These are phyloP conservation scores for Tineola bisselliella DNA, from an alignment of 2,888 invertebrate species.

Conservation along the genomic window DNA sequence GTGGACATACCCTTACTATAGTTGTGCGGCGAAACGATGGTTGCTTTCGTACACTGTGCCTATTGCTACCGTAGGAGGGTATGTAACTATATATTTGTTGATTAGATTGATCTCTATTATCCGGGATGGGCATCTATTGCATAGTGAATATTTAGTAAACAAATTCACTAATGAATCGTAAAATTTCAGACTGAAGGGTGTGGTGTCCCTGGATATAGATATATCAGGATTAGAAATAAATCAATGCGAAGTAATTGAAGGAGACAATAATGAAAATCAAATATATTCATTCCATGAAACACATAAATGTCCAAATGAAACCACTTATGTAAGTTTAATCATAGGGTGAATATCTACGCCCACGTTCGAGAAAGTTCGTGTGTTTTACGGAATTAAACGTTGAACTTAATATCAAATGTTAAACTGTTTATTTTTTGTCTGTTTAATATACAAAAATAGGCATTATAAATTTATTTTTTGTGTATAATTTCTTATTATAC, in stretches of 20 bases:
- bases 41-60: slow-evolving; percentile 85
- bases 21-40: slow-evolving; percentile 82
- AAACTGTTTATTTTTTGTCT: too few species aligned
- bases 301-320: slow-evolving; percentile 87
- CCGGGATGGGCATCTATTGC: too few species aligned
- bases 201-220: slow-evolving; percentile 78
- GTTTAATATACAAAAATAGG: too few species aligned
- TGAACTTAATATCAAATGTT: too few species aligned
- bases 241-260: slow-evolving; percentile 75
- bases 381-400: too few species aligned
- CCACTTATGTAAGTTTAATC: slow-evolving; percentile 74
- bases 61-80: slow-evolving; percentile 49
- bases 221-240: slow-evolving; percentile 83
- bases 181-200: slow-evolving; percentile 49
- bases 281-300: slow-evolving; percentile 86
- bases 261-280: slow-evolving; percentile 61
- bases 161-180: background rate
- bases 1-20: slow-evolving; percentile 92
- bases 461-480: too few species aligned
- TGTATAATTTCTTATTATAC: too few species aligned
- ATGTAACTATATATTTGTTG: background rate
- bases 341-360: background rate
- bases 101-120: too few species aligned
- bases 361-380: too few species aligned
- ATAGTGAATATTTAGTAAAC: too few species aligned